Conservation (phyloP, 2,888 invertebrate species). For the Drosophila melanosoma region DNA sequence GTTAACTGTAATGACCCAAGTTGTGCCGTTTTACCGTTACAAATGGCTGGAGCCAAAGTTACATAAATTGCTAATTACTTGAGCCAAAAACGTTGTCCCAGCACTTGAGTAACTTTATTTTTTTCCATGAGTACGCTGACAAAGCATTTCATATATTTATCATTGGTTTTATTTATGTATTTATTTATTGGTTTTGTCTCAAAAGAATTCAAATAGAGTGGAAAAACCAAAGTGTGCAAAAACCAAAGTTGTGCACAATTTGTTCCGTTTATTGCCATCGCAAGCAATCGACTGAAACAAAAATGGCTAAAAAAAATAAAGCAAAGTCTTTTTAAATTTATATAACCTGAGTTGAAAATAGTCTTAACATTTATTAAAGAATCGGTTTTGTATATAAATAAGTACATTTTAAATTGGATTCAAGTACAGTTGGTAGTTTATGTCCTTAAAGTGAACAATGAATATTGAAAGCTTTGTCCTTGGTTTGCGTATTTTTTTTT, state of each 20-base stretch:
- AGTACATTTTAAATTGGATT: not conserved
- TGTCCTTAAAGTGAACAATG: not conserved
- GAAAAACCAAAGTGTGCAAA: no score
- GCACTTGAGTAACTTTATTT: not conserved
- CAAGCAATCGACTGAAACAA: slow-evolving; percentile 49
- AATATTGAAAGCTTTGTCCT: not conserved
- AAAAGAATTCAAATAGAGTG: slow-evolving; percentile 30
- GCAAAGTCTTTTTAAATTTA: not conserved
- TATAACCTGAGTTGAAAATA: not conserved
- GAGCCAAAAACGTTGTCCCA: slow-evolving; percentile 43
- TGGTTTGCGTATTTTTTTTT: not conserved
- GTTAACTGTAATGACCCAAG: slow-evolving; percentile 60
- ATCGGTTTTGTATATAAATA: no score
- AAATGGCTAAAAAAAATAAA: slow-evolving; percentile 30
- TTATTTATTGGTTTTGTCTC: slow-evolving; percentile 19
- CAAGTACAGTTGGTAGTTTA: no score
- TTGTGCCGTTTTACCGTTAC: slow-evolving; percentile 38
- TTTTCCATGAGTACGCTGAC: slow-evolving; percentile 29
- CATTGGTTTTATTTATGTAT: slow-evolving; percentile 37
- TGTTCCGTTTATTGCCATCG: slow-evolving; percentile 21
- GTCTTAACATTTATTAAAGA: not conserved
- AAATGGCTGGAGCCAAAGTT: slow-evolving; percentile 53
- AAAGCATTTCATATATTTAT: slow-evolving; percentile 57
- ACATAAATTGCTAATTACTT: slow-evolving; percentile 76
- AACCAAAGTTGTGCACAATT: no score